These are phyloP conservation scores for Corythucha ciliata DNA, from an alignment of 2,888 invertebrate genomes.

Conservation along the genomic window DNA sequence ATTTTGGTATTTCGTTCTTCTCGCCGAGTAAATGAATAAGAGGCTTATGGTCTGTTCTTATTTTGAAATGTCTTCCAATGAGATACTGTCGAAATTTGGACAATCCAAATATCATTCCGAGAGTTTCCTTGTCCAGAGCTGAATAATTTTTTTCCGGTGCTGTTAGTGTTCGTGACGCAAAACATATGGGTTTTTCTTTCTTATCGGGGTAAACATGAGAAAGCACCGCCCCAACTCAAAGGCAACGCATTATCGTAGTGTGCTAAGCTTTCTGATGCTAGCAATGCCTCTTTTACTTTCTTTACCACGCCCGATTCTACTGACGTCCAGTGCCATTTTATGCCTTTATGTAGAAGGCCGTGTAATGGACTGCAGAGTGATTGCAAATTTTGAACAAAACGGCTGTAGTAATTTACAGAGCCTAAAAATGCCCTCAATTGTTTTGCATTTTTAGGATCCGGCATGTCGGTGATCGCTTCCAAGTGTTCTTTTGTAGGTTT, in stretches of 20 bases:
- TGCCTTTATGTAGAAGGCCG: not conserved
- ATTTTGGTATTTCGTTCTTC: not conserved
- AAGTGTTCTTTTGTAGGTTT: not conserved
- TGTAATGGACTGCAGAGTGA: not conserved
- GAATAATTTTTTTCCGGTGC: conserved; percentile 1
- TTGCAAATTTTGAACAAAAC: not conserved
- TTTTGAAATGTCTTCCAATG: not conserved
- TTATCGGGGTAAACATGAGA: conserved; percentile 7
- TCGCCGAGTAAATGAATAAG: not conserved
- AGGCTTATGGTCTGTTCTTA: conserved; percentile 8
- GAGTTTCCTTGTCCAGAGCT: conserved; percentile 11
- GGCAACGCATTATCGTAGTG: not conserved
- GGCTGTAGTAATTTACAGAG: not conserved
- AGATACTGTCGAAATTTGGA: not conserved
- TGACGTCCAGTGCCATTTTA: not conserved
- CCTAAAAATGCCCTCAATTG: conserved; percentile 1
- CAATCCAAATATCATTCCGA: not conserved
- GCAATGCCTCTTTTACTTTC: not conserved
- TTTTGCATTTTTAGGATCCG: not conserved
- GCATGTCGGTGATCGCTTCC: not conserved
- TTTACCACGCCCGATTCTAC: not conserved
- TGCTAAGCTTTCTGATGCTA: not conserved
- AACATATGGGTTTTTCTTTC: conserved; percentile 4
- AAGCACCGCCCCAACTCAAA: conserved; percentile 13
- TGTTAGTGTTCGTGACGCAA: not conserved